Base-by-base conservation (phyloP, 2,888 invertebrate genomes). In the Cosmopolites sordidus region DNA sequence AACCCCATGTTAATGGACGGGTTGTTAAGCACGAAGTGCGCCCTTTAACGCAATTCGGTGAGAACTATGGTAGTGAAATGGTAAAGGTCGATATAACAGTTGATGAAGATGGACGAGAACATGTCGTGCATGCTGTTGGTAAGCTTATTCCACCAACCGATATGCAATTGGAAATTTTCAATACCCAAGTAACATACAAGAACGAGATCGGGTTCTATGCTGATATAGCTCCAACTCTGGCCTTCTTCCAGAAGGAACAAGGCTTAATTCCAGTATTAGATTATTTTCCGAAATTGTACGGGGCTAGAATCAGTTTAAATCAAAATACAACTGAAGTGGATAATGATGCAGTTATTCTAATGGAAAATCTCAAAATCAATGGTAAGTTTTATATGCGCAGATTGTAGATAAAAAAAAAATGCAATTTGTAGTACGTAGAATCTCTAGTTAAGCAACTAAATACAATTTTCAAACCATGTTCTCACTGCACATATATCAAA, bases 31-130 rank as follows among this genome's bases (percentile, higher is more conserved):
- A 53, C 16, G 47, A 52, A 16, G 43, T 47, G 1, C 12, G 17
- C 8, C 53, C 56, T 8, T 64, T 78, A 15, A 78, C 77, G 12
- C 76, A 76, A 14, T 76, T 77, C 0, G 82, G 82, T 1, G 82
- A 82, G 59, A 81, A 82, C 63, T 82, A 80, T 64, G 81, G 81
- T 1, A 81, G 82, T 62, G 70, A 78, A 1, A 81, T 82, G 67
- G 61, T 80, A 1, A 70, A 72, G 5, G 61, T 70, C 1, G 69
- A 69, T 39, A 60, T 74, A 0, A 68, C 66, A 45, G 57, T 76
- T 4, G 44, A 44, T 6, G 29, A 44, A 8, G 27, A 44, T 30
- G 30, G 16, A 30, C 11, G 16, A n/a, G 27, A 38, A 27, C 14
- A 41, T 5, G 38, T 43, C 9, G 12, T 80, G 16, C 63, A 77